Percentiles rank a stretch among this genome's conserved stretches.
Evolutionary conservation across 2,888 invertebrate species (phyloP).

Genomic region (Eupithecia subfuscata): DNA sequence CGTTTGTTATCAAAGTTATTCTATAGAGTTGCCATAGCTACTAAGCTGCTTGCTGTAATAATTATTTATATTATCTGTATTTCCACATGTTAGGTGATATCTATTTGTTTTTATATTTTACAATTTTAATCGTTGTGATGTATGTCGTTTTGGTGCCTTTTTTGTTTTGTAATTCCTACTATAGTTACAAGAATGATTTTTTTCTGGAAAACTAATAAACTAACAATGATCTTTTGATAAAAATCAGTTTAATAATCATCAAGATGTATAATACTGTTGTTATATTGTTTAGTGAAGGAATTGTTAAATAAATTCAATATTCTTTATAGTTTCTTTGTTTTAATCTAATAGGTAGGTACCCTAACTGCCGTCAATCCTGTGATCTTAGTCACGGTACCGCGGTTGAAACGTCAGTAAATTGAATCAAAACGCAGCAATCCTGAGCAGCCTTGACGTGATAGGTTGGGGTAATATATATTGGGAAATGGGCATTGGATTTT

Average conservation of each 20-base stretch:
- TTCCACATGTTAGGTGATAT: not conserved
- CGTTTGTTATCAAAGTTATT: not conserved
- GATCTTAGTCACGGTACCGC: not conserved
- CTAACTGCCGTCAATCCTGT: not conserved
- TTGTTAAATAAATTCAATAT: slow-evolving; percentile 79
- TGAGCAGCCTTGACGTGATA: not conserved
- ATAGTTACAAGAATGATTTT: not conserved
- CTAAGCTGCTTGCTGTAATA: slow-evolving; percentile 3
- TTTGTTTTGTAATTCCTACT: slow-evolving; percentile 2
- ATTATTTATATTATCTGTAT: not conserved
- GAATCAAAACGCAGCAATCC: not conserved
- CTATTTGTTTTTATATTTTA: not conserved
- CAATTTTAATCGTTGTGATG: not conserved
- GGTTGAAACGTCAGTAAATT: not conserved
- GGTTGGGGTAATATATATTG: not conserved
- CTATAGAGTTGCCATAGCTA: not conserved
- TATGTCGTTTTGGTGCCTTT: not conserved
- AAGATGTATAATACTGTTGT: slow-evolving; percentile 63
- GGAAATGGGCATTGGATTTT: not conserved
- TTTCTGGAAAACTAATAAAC: not conserved
- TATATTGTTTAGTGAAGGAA: slow-evolving; percentile 67
- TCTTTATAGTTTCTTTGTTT: slow-evolving; percentile 51
- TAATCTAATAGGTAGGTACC: slow-evolving; percentile 13
- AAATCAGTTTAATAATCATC: slow-evolving; percentile 41
- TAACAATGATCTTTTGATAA: slow-evolving; percentile 32